A percentile compares a stretch with the other conserved stretches of the same genome.
phyloP scores from a whole-genome alignment of 2,797 vertebrate genomes.

The Naso thynnoides region DNA sequence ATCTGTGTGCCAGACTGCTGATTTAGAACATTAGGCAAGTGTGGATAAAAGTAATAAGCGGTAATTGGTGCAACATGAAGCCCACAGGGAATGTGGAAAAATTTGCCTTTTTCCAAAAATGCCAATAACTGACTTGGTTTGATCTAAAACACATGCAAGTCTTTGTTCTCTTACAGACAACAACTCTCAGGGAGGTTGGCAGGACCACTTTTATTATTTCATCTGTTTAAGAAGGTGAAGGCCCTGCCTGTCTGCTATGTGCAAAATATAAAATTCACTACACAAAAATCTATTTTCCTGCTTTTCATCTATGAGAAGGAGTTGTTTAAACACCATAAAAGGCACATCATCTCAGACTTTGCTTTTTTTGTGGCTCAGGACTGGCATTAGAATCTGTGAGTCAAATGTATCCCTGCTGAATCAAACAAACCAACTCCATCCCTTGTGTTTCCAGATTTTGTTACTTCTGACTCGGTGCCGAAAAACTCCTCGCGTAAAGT shows the following conservation, averaged over 20 bases:
- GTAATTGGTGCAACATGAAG: conserved; percentile 63
- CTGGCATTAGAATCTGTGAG: conserved; percentile 4
- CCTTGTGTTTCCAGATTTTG: conserved; percentile 16
- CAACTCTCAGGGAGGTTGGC: conserved; percentile 17
- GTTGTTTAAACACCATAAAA: not conserved
- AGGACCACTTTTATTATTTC: conserved; percentile 24
- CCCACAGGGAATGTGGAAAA: conserved; percentile 69
- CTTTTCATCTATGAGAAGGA: not conserved
- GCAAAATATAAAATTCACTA: not conserved
- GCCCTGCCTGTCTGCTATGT: conserved; percentile 6
- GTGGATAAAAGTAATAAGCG: conserved; percentile 43
- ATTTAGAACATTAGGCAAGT: conserved; percentile 51
- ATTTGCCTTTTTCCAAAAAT: conserved; percentile 53
- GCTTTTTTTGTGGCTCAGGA: conserved; percentile 6
- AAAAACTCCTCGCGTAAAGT: conserved; percentile 10
- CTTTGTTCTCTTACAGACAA: conserved; percentile 40
- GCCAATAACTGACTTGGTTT: conserved; percentile 41
- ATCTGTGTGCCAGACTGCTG: conserved; percentile 39
- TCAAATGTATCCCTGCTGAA: conserved; percentile 13
- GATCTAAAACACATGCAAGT: conserved; percentile 68
- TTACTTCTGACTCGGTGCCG: conserved; percentile 60
- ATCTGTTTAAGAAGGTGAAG: not conserved
- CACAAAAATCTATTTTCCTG: not conserved
- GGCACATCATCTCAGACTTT: not conserved
- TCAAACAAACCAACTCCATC: conserved; percentile 19